These are phyloP conservation scores for Hedya salicella DNA, from an alignment of 2,888 invertebrate genomes.

Conservation along the genomic window DNA sequence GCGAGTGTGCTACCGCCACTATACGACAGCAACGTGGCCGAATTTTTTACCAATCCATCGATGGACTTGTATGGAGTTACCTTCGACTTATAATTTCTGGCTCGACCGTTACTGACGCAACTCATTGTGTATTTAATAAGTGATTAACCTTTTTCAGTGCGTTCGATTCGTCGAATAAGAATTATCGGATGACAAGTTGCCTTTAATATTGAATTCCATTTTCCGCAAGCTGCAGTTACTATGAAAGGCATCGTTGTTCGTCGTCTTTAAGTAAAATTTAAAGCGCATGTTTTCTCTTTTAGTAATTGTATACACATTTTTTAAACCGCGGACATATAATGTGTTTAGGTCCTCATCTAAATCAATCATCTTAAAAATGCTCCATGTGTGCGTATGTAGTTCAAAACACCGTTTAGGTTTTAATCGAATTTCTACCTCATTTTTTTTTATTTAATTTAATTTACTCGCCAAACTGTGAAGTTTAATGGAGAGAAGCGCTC, in stretches of 20 bases:
- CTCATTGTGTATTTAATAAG: constrained; percentile 39
- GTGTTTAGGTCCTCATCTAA: too few relatives aligned
- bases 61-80: constrained; percentile 49
- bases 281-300: too few relatives aligned
- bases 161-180: constrained; percentile 34
- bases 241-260: background rate
- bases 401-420: too few relatives aligned
- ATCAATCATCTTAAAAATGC: too few relatives aligned
- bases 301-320: too few relatives aligned
- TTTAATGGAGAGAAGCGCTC: too few relatives aligned
- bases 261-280: too few relatives aligned
- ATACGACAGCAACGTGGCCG: constrained; percentile 25
- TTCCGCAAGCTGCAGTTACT: constrained; percentile 6
- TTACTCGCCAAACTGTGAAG: too few relatives aligned
- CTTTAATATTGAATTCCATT: constrained; percentile 29
- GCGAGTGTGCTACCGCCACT: background rate
- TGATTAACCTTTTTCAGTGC: constrained; percentile 40
- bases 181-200: constrained; percentile 34
- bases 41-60: constrained; percentile 34
- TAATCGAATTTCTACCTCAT: too few relatives aligned
- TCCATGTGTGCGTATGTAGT: too few relatives aligned
- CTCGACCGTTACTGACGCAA: constrained; percentile 37
- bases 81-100: constrained; percentile 51
- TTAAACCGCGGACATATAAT: too few relatives aligned
- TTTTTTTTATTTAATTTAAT: too few relatives aligned